Percentiles rank a stretch among this genome's conserved stretches.
phyloP scores from a whole-genome alignment of 2,888 invertebrate genomes.

The Sinodicranocentrus sp. region DNA sequence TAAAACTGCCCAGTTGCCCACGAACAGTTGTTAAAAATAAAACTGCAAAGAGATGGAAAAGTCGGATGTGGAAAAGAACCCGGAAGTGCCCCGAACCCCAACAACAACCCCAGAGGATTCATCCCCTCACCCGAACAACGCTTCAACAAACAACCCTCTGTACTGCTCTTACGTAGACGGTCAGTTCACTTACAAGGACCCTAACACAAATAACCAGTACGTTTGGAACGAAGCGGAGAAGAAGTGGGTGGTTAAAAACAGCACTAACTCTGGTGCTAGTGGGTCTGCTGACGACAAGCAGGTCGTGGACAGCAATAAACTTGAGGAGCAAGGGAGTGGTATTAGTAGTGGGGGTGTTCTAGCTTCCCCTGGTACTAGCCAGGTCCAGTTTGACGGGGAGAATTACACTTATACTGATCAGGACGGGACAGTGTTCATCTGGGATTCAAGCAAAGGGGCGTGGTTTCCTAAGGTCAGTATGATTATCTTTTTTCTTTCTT shows the following conservation, averaged over 20 bases:
- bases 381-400: slow-evolving; percentile 86
- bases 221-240: slow-evolving; percentile 83
- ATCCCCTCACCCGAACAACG: neutral
- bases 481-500: too few relatives aligned
- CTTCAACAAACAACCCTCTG: slow-evolving; percentile 39
- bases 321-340: slow-evolving; percentile 55
- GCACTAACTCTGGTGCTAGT: neutral
- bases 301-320: slow-evolving; percentile 19
- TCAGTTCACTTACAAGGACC: slow-evolving; percentile 80
- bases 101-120: slow-evolving; percentile 20
- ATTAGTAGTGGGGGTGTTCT: slow-evolving; percentile 68
- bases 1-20: too few relatives aligned
- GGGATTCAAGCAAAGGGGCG: slow-evolving; percentile 93
- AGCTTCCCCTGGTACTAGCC: slow-evolving; percentile 77
- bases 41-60: slow-evolving; percentile 43
- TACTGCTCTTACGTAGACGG: slow-evolving; percentile 75
- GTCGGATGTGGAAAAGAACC: slow-evolving; percentile 52
- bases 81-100: neutral
- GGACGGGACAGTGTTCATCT: slow-evolving; percentile 94
- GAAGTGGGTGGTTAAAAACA: slow-evolving; percentile 81
- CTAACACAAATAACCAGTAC: slow-evolving; percentile 84
- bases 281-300: too few relatives aligned
- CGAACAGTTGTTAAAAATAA: too few relatives aligned
- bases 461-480: slow-evolving; percentile 93
- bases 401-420: slow-evolving; percentile 86